Base-by-base conservation (phyloP, 1,140 invertebrate species). In the Drosophila tropicalis region DNA sequence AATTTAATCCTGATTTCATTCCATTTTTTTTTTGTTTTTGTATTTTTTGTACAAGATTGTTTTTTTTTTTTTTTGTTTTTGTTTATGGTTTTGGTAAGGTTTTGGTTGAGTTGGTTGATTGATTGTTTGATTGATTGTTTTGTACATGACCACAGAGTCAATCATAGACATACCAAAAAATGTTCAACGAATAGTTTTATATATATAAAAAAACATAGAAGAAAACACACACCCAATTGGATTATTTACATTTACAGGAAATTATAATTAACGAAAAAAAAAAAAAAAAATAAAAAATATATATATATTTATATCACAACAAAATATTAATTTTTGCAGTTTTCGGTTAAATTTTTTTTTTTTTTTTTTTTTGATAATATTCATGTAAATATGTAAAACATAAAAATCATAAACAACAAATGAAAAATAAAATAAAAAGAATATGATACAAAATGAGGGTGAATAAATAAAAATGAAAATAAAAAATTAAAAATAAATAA, bases 211-310 rank as follows among this genome's bases (percentile, higher is more conserved):
- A 91, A 91, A 91, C 83, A 91, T 91, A 90, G 89, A 91, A 91
- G 91, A 91, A 90, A 92, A 92, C 91, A 92, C 91, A 92, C 91
- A 92, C 91, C 91, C 91, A 92, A 92, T 90, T 91, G 90, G 89
- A 92, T 92, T 92, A 92, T 92, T 92, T 92, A 92, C 91, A 92
- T 91, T 90, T 91, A 91, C 90, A 91, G 86, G 81, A 83, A 86
- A 86, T 87, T 90, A 64, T 68, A 69, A 51, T 51, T 51, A 19
- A 51, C 7, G 19, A 47, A 47, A 22, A 51, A 51, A 51, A 51
- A 51, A 51, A 51, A 29, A 29, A 29, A 29, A 29, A n/a, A n/a
- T n/a, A n/a, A n/a, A n/a, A n/a, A n/a, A n/a, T n/a, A n/a, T n/a
- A n/a, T 4, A 25, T 29, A 29, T 6, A 6, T 29, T 0, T 29